Base-by-base conservation (phyloP, 35 echinoderm and acorn worm species). In the Holothuria glaberrima region DNA sequence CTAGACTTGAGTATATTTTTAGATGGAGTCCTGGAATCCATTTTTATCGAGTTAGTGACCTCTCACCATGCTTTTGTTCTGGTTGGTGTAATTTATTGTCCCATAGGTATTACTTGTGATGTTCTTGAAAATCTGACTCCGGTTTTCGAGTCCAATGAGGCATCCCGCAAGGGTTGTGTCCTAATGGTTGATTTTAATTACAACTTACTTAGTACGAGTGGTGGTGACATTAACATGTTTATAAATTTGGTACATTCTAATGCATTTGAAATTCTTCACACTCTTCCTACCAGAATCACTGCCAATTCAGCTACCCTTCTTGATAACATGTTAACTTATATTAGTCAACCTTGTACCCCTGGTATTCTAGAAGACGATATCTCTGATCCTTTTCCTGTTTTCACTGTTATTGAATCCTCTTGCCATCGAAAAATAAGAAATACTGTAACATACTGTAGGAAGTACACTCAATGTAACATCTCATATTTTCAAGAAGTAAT, bases 301-400 rank as follows among this genome's bases (percentile, higher is more conserved):
- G 62, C 62, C 12, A 65, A 65, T 65, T 65, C 62, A 65, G 62
- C 62, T 65, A 65, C 62, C 17, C 62, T 65, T 65, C 62, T 65
- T 65, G 62, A 65, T 65, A 6, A 12, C 62, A 65, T 64, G 60
- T 64, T 64, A 41, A 41, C 36, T 7, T 5, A 22, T 22, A 64
- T 27, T 64, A 64, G 12, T 64, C 60, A 64, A 22, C 13, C 60
- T 4, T 64, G 60, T 64, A 20, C 60, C 60, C 60, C 60, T 64
- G 60, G 60, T 4, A 64, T 64, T 64, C 60, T 64, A 12, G 60
- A 4, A 64, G 60, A 64, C 26, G 60, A 64, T 64, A 64, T 64
- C 13, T 64, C 19, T 64, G 60, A 64, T 27, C 60, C 2, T 64
- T 64, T 64, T 27, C 60, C 60, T 12, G 26, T 64, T 64, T 64